Base-by-base conservation (phyloP, 2,113 vertebrate genomes). In the Vidua macroura region DNA sequence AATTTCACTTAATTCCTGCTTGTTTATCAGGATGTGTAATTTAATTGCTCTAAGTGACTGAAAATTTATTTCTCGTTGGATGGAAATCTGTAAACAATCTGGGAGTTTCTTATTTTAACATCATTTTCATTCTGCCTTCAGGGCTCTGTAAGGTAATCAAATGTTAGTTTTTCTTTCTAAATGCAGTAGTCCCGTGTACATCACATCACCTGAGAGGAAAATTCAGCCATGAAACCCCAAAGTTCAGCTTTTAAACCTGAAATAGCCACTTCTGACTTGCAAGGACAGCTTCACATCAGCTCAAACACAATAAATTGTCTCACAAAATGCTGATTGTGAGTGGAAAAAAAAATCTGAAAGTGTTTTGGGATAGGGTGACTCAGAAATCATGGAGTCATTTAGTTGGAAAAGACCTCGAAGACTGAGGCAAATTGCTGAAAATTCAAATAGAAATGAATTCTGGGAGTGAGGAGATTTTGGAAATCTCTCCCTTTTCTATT, bases 11-110 rank as follows among this genome's bases (percentile, higher is more conserved):
- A 70, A 90, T 94, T 91, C 53, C 51, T 21, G 46, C 84, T 80
- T 96, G 67, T 95, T 95, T 95, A 86, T 73, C 44, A 88, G 73
- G 78, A 90, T 82, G 48, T 94, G 60, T 84, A 91, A 95, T 88
- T 87, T 66, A 83, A 95, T 94, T 88, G 79, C 59, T 82, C 43
- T 35, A 95, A 95, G 74, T 74, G 74, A 77, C 82, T 85, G 78
- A 76, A 90, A 96, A 95, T 88, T 30, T 31, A 90, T 94, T 94
- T 95, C 84, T 88, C 46, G 43, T 55, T 94, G 83, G 55, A 74
- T 80, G 67, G 70, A 92, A 83, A 83, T 70, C 63, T 88, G 68
- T 70, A 90, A 96, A 87, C 77, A 90, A 91, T 86, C 81, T 63
- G 56, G 33, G 79, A 49, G 73, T 55, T 95, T 91, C 78, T 91